phyloP scores from a whole-genome alignment of 2,113 vertebrate genomes.

The Panthera uncia region DNA sequence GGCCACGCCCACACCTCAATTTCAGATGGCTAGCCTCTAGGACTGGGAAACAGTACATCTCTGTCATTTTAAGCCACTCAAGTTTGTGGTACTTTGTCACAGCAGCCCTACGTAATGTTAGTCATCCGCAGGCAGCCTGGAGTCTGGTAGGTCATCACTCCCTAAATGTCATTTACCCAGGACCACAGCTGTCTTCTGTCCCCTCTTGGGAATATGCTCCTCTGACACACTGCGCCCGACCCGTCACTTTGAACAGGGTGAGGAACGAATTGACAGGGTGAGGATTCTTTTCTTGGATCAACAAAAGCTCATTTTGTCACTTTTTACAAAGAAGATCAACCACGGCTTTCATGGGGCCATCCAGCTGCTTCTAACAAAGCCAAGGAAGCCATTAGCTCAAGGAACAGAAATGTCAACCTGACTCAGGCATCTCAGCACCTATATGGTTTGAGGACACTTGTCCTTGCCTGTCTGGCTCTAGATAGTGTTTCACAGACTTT shows the following conservation, averaged over 20 bases:
- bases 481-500: neutral
- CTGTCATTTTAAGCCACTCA: neutral
- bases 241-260: neutral
- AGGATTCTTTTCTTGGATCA: neutral
- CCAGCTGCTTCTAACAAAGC: neutral
- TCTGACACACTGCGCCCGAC: too few relatives aligned
- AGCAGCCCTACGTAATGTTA: neutral
- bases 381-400: neutral
- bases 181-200: neutral
- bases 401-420: neutral
- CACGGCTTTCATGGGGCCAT: neutral
- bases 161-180: neutral
- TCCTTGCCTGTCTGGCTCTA: neutral
- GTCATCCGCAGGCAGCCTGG: neutral
- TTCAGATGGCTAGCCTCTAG: neutral
- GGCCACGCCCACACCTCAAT: neutral
- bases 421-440: neutral
- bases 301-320: neutral
- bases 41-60: neutral
- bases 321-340: neutral
- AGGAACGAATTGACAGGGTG: neutral
- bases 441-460: neutral
- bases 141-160: neutral
- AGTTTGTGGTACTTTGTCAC: neutral
- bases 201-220: neutral